Evolutionary conservation across 1,140 invertebrate genomes (phyloP).

Genomic region (Hylaeus volcanicus): DNA sequence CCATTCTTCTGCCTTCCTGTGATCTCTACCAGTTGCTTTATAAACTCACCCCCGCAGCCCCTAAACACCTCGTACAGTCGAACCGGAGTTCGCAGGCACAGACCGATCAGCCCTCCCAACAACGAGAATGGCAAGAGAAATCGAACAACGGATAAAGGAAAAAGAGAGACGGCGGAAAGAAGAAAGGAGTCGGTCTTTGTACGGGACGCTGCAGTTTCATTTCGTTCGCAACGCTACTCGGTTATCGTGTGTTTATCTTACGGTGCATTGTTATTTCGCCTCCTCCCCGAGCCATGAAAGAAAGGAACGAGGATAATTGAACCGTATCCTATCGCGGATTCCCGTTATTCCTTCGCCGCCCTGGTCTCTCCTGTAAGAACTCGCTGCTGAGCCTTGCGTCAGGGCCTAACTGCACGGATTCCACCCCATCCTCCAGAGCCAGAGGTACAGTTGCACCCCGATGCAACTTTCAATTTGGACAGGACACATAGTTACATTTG

Average conservation of each 20-base stretch:
- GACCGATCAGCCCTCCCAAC: neutral
- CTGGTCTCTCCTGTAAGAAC: slow-evolving; percentile 25
- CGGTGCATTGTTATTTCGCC: slow-evolving; percentile 73
- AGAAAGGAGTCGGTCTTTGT: slow-evolving; percentile 56
- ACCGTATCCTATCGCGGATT: slow-evolving; percentile 68
- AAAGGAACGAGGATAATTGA: slow-evolving; percentile 73
- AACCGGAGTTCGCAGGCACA: too few relatives aligned
- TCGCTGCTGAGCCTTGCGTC: slow-evolving; percentile 31
- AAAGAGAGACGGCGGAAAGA: slow-evolving; percentile 21
- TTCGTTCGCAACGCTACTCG: slow-evolving; percentile 61
- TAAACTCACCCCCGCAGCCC: too few relatives aligned
- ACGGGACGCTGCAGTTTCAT: slow-evolving; percentile 69
- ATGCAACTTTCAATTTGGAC: too few relatives aligned
- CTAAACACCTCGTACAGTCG: too few relatives aligned
- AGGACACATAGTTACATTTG: too few relatives aligned
- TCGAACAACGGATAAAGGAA: neutral
- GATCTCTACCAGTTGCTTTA: too few relatives aligned
- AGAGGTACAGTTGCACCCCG: too few relatives aligned
- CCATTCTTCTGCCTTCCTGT: too few relatives aligned
- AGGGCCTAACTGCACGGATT: neutral
- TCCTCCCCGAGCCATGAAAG: slow-evolving; percentile 41
- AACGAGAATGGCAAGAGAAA: slow-evolving; percentile 24
- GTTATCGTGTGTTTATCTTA: slow-evolving; percentile 74
- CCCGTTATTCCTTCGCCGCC: slow-evolving; percentile 47
- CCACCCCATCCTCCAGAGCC: neutral